phyloP scores from a whole-genome alignment of 2,797 vertebrate species.

The Kryptopterus vitreolus region DNA sequence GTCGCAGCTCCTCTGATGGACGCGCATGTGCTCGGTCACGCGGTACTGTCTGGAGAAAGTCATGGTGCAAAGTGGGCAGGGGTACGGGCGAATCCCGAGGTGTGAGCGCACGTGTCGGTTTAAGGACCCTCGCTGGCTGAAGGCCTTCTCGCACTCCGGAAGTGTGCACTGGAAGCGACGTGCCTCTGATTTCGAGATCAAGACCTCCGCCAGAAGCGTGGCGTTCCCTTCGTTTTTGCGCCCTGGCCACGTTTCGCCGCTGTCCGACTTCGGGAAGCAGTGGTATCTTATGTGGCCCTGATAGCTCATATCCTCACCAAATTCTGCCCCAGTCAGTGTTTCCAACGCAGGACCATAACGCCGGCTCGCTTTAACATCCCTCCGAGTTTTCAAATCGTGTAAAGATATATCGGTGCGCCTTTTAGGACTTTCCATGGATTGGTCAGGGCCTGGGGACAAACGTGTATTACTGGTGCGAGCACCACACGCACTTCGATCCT shows the following conservation, averaged over 20 bases:
- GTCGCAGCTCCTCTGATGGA: slow-evolving; percentile 65
- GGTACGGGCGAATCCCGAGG: slow-evolving; percentile 73
- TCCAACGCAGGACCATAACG: neutral
- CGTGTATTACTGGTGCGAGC: neutral
- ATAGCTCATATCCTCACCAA: too few species aligned
- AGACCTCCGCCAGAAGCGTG: too few species aligned
- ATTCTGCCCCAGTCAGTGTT: neutral
- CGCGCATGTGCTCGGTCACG: slow-evolving; percentile 75
- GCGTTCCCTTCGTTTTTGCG: too few species aligned
- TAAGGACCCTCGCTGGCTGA: slow-evolving; percentile 75
- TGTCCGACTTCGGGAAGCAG: neutral
- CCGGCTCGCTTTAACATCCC: neutral
- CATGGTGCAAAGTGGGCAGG: slow-evolving; percentile 74
- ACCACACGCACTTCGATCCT: neutral
- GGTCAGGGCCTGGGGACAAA: neutral
- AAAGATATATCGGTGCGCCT: neutral
- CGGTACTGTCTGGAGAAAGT: slow-evolving; percentile 78
- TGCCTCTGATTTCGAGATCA: slow-evolving; percentile 30
- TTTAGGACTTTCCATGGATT: neutral
- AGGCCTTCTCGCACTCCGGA: slow-evolving; percentile 65
- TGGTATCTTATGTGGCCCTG: slow-evolving; percentile 31
- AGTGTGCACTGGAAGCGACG: slow-evolving; percentile 70
- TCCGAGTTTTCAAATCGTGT: neutral
- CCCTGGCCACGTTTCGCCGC: slow-evolving; percentile 1
- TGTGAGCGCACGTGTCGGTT: slow-evolving; percentile 76